Conservation (phyloP, 2,888 invertebrate genomes). For the Cephus pygmeus region DNA sequence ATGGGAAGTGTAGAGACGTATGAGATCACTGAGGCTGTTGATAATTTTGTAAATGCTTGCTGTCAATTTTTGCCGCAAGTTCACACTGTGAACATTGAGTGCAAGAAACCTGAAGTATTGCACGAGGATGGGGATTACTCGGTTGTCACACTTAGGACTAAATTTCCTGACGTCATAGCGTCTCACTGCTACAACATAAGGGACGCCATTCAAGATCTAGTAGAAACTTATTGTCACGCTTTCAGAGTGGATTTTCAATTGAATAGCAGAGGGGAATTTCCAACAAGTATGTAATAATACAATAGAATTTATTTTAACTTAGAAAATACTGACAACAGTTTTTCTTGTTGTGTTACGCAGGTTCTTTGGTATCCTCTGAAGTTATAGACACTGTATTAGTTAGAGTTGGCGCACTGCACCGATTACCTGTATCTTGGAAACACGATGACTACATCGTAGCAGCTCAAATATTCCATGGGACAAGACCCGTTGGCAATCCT, state of each 20-base stretch:
- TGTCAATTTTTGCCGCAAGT: constrained; percentile 66
- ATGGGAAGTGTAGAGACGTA: constrained; percentile 90
- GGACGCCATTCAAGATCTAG: constrained; percentile 82
- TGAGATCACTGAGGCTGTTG: constrained; percentile 84
- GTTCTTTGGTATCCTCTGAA: constrained; percentile 76
- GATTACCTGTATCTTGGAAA: constrained; percentile 81
- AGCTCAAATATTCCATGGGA: constrained; percentile 91
- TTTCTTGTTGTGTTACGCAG: constrained; percentile 63
- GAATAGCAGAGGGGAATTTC: constrained; percentile 70
- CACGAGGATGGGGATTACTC: constrained; percentile 79
- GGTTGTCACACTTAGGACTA: constrained; percentile 72
- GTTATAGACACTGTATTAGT: constrained; percentile 82
- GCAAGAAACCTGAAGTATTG: constrained; percentile 73
- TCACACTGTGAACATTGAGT: constrained; percentile 60
- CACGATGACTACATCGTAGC: constrained; percentile 88
- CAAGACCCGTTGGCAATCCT: constrained; percentile 79
- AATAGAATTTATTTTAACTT: constrained; percentile 10
- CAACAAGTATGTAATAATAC: constrained; percentile 65
- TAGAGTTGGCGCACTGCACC: constrained; percentile 85
- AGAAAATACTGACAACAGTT: neutral
- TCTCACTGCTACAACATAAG: constrained; percentile 79
- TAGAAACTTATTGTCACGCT: constrained; percentile 87
- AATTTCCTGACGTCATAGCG: constrained; percentile 71
- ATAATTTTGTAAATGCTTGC: constrained; percentile 73
- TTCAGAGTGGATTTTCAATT: constrained; percentile 87